Base-by-base conservation (phyloP, 2,888 invertebrate species). In the Byasa hedistus region DNA sequence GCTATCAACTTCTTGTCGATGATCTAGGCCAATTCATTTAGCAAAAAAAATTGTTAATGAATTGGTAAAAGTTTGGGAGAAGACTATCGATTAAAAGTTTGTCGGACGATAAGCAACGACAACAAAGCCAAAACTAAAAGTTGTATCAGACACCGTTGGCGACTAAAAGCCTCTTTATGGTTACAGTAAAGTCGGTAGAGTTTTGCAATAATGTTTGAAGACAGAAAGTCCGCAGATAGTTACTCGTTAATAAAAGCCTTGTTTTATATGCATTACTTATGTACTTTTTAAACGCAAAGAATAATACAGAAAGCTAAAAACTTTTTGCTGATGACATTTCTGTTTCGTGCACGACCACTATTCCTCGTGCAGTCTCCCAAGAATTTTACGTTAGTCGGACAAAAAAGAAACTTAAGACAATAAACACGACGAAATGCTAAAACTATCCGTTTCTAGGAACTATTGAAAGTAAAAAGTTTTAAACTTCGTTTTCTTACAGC, bases 391-490 rank as follows among this genome's bases (percentile, higher is more conserved):
- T 48, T 48, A n/a, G n/a, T 48, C 7, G 48, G n/a, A 48, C 48
- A 4, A 48, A 48, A 39, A 48, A 48, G 48, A 48, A 48, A 48
- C 48, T 48, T n/a, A 23, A 54, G 22, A 48, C 52, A 54, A 57
- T 12, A 8, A 57, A 21, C 24, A 17, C 21, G 36, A 57, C 27
- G 57, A n/a, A n/a, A 32, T 57, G 24, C 32, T 57, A 21, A 36
- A 48, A 59, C 22, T 32, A 17, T 70, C 69, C 71, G 68, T 22
- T 64, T 64, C 57, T 61, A 52, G 57, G 51, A 57, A 51, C 27
- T 23, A 27, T 36, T 52, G 51, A 65, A 65, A 65, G 61, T 65
- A 51, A 64, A 48, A 48, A 52, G 39, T 51, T 57, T 52, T 51
- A 17, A 36, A 51, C 61, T 61, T 61, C 21, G 36, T 51, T 61